Conservation (phyloP, 1,140 invertebrate genomes). For the Drosophila bocki region DNA sequence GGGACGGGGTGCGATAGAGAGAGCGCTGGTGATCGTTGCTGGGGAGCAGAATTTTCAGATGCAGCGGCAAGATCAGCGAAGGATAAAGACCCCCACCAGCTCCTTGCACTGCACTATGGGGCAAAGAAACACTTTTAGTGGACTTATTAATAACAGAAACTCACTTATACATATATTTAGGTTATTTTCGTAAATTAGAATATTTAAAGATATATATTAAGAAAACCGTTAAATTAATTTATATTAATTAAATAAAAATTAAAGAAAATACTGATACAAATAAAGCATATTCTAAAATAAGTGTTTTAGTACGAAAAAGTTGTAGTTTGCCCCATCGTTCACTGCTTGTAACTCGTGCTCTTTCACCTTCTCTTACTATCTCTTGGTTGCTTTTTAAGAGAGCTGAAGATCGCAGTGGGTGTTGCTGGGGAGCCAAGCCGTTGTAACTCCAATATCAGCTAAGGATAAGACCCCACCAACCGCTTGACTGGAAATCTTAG, state of each 20-base stretch:
- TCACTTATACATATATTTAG: no score
- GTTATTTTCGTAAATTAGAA: no score
- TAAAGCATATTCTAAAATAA: no score
- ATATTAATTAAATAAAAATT: no score
- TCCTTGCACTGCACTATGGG: background rate
- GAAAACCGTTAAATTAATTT: no score
- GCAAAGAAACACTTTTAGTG: background rate
- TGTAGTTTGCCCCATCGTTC: background rate
- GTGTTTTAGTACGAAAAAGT: background rate
- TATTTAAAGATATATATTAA: no score
- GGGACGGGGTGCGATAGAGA: background rate
- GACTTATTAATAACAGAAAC: background rate
- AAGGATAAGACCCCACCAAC: background rate
- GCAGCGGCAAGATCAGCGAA: background rate
- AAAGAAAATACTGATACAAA: no score
- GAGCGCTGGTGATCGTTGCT: constrained; percentile 7
- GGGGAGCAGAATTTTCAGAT: background rate
- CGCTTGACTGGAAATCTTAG: background rate
- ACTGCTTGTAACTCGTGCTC: background rate
- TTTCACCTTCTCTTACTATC: background rate
- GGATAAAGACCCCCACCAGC: background rate
- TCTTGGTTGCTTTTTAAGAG: background rate
- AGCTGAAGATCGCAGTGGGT: background rate
- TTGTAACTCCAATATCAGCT: background rate
- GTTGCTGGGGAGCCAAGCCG: background rate